Base-by-base conservation (phyloP, 2,113 vertebrate species). In the Capra hircus region DNA sequence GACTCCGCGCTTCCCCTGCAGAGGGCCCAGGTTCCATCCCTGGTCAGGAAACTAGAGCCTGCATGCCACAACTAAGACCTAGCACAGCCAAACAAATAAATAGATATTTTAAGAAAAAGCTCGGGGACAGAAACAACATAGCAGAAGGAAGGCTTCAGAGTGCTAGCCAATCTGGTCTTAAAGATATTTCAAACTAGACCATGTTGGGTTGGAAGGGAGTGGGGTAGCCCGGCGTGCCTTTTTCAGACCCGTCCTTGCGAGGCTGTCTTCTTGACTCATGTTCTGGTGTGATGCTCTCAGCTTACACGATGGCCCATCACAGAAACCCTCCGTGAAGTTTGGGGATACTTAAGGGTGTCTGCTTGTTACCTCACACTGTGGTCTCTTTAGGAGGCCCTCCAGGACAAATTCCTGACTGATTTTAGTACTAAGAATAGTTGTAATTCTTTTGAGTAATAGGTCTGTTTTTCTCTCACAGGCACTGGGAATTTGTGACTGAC, bases 391-490 rank as follows among this genome's bases (percentile, higher is more conserved):
- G 96, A 95, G 78, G 27, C 55, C 62, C 87, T 85, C 95, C 95
- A 53, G 89, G 93, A 97, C 83, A 98, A 96, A 97, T 90, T 93
- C 96, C 96, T 93, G 91, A 83, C 94, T 97, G 89, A 95, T 84
- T 90, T 97, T 84, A 96, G 95, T 67, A 92, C 95, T 83, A 48
- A 95, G 94, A 97, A 88, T 43, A 87, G 95, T 93, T 97, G 95
- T 96, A 95, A 97, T 97, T 98, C 94, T 95, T 93, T 95, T 87
- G 96, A 95, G 95, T 94, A 96, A 96, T 48, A 74, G 93, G 57
- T 97, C 89, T 97, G 96, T 97, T 97, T 97, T 97, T 91, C 96
- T 97, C 95, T 95, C 94, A 30, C 43, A 91, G 94, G 96, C 93
- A 64, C 82, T 74, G 93, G 67, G 83, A 86, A 94, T 90, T 91